Evolutionary conservation across 2,797 vertebrate species (phyloP).

Genomic region (Antrozous pallidus): DNA sequence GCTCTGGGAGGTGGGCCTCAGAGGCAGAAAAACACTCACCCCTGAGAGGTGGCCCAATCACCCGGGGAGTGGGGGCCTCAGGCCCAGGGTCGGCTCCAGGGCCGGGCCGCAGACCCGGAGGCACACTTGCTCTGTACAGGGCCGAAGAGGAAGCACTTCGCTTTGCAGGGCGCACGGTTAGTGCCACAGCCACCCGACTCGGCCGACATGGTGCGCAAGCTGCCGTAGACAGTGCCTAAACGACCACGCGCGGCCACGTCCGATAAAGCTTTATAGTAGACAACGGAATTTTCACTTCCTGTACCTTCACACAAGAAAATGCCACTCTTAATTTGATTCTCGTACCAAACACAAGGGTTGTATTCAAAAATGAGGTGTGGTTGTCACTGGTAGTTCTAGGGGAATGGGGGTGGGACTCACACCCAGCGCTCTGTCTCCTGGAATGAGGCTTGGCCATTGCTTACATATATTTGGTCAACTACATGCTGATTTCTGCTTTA

Average conservation of each 20-base stretch:
- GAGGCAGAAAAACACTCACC: fast-evolving
- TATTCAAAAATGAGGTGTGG: background rate
- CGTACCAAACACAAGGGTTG: background rate
- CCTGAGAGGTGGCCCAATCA: no score
- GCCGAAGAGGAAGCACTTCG: background rate
- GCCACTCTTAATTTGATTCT: background rate
- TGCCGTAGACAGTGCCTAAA: fast-evolving
- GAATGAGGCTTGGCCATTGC: background rate
- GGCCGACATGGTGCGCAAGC: fast-evolving
- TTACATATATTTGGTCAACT: background rate
- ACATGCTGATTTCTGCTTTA: background rate
- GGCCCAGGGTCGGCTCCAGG: background rate
- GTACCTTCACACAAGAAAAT: background rate
- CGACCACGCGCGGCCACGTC: fast-evolving
- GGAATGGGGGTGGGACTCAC: background rate
- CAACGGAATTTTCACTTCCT: background rate
- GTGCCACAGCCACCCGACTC: background rate
- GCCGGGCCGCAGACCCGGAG: fast-evolving
- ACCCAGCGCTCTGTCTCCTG: background rate
- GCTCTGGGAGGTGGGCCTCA: background rate
- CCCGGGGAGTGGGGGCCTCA: background rate
- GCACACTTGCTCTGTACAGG: background rate
- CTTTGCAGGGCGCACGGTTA: no score
- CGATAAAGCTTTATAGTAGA: background rate
- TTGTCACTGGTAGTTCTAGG: background rate